These are phyloP conservation scores for Drosophila ustulata DNA, from an alignment of 2,888 invertebrate species.

Conservation along the genomic window DNA sequence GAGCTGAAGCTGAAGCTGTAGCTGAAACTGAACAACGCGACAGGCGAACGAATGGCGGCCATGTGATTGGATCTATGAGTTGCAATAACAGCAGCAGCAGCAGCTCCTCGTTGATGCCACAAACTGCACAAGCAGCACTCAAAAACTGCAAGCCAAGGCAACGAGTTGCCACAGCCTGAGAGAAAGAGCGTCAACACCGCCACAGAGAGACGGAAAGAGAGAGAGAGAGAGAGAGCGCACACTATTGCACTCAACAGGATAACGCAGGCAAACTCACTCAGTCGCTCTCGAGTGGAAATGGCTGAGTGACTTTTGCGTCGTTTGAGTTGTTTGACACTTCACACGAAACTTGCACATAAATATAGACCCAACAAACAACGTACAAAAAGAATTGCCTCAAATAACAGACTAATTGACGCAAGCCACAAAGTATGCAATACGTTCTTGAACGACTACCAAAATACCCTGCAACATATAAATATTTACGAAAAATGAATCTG, in stretches of 20 bases:
- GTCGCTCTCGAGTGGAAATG: constrained; percentile 26
- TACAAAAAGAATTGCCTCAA: constrained; percentile 38
- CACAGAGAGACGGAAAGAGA: neutral
- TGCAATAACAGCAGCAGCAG: constrained; percentile 42
- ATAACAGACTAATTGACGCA: constrained; percentile 63
- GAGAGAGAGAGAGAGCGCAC: neutral
- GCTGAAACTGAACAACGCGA: constrained; percentile 48
- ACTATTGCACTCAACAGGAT: constrained; percentile 18
- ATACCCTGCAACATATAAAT: constrained; percentile 4
- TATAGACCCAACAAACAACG: constrained; percentile 19
- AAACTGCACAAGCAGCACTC: constrained; percentile 55
- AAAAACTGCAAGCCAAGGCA: constrained; percentile 44
- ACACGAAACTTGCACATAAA: constrained; percentile 17
- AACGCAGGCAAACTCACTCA: constrained; percentile 17
- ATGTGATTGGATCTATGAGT: constrained; percentile 64
- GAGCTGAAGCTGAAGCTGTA: too few relatives aligned
- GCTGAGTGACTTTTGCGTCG: constrained; percentile 17
- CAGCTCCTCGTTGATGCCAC: constrained; percentile 33
- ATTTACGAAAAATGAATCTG: neutral
- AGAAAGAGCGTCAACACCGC: constrained; percentile 10
- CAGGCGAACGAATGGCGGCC: constrained; percentile 66
- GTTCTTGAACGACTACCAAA: neutral
- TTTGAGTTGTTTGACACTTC: constrained; percentile 24
- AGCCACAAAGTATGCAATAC: constrained; percentile 52
- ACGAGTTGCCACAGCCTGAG: constrained; percentile 11